Evolutionary conservation across 2,113 vertebrate genomes (phyloP).

Genomic region (Odobenus rosmarus): DNA sequence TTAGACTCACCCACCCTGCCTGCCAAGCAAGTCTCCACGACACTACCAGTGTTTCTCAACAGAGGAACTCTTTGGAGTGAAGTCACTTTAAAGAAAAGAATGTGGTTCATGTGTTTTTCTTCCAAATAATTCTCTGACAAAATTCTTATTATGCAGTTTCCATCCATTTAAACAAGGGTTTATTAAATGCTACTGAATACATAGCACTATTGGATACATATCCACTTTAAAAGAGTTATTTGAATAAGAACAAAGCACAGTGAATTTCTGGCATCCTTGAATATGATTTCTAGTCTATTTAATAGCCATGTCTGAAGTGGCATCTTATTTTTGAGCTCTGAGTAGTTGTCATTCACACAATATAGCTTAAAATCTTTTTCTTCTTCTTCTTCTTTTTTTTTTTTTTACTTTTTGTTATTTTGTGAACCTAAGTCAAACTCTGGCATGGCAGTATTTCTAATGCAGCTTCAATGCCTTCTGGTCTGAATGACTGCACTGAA

Average conservation of each 20-base stretch:
- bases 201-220: neutral
- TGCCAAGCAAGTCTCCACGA: neutral
- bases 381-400: too few relatives aligned
- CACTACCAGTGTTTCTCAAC: neutral
- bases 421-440: slow-evolving; percentile 16
- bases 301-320: neutral
- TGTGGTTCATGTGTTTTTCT: neutral
- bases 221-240: neutral
- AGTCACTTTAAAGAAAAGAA: neutral
- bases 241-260: neutral
- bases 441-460: slow-evolving; percentile 50
- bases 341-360: neutral
- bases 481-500: slow-evolving; percentile 13
- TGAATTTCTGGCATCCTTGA: neutral
- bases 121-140: slow-evolving; percentile 43
- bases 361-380: neutral
- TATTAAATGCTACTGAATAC: neutral
- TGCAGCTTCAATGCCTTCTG: slow-evolving; percentile 51
- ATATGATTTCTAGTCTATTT: slow-evolving; percentile 43
- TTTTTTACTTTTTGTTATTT: neutral
- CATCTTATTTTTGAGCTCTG: neutral
- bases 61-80: neutral
- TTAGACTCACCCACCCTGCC: neutral
- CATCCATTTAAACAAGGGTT: neutral
- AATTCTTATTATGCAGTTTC: neutral